Evolutionary conservation across 2,888 invertebrate species (phyloP), one percentile per base, ranked within the genome.

Genomic region (Drosophila borborema): DNA sequence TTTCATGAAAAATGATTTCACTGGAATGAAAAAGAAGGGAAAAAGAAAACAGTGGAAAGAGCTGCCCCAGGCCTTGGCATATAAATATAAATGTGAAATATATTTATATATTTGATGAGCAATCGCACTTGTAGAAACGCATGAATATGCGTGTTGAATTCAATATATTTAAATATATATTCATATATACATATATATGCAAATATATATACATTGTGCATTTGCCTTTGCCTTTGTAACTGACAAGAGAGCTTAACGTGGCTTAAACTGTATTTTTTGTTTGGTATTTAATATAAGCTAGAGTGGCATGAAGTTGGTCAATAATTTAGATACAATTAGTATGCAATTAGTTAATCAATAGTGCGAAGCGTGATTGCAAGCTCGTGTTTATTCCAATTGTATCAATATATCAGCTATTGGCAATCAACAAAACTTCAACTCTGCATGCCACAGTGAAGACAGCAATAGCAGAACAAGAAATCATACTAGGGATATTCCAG

Each of bases 21-120:
- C 92, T 88, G 14, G 2, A 96, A 41, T 7, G 10, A 7, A 48
- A 2, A 7, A 2, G 34, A 6, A 40, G n/a, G 2, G 10, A 7
- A 48, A 2, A 7, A 2, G 34, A 6, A 40, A 16, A 16, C 16
- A 40, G 16, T 16, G 2, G 8, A 40, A 16, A 8, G n/a, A 40
- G 40, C 16, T 3, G 16, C 16, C 2, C 2, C 8, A n/a, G 40
- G n/a, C 16, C 3, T 40, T 8, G n/a, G 8, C n/a, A 49, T 49
- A 16, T 48, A 48, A 31, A 49, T n/a, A 10, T n/a, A 49, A 31
- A 49, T 49, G 28, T 31, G 3, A n/a, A 28, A 23, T 4, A 8
- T 28, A 48, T 48, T 28, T 48, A 28, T 48, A 28, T 16, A 28
- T 28, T 16, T 48, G 8, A 48, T 48, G 48, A 28, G 28, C 48